Base-by-base conservation (phyloP, 2,797 vertebrate species). In the Acanthurus lineatus region DNA sequence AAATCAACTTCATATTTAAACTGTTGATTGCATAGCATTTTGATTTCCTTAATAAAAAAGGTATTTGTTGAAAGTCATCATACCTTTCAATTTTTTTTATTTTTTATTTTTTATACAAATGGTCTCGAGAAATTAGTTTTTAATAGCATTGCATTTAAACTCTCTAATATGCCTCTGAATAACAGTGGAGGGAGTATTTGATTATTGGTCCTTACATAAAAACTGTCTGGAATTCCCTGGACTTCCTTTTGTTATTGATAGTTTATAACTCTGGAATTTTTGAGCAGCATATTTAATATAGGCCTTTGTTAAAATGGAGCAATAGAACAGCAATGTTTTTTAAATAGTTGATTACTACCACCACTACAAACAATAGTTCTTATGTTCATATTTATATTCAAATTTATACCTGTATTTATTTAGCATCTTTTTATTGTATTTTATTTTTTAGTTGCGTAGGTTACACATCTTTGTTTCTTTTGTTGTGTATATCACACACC, bases 171-270 rank as follows among this genome's bases (percentile, higher is more conserved):
- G 35, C 32, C 28, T 28, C 22, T 38, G 28, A 66, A 8, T 62
- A 82, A 48, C 58, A 82, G 68, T 22, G 47, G 22, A 73, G 60
- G 22, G 65, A 66, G 51, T 20, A 61, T 54, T 63, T 56, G 35
- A 70, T 77, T 79, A 35, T 65, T 66, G 59, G 8, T 17, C 11
- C 6, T 9, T 20, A 19, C 52, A 44, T 65, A 51, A 17, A 59
- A 83, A 70, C 17, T 70, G 73, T 82, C 45, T 73, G 44, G 25
- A 80, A 84, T 73, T 78, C 71, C 76, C 66, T 16, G 1, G 54
- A 61, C 49, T 44, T 60, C 17, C 22, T 62, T 57, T 22, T 54
- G 49, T 72, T 83, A 48, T 69, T 73, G 53, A 77, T 62, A 51
- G 40, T 80, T 78, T 71, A 61, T 40, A 47, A 32, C 35, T 40